phyloP scores from a whole-genome alignment of 2,797 vertebrate genomes.

The Apodemus agrarius region DNA sequence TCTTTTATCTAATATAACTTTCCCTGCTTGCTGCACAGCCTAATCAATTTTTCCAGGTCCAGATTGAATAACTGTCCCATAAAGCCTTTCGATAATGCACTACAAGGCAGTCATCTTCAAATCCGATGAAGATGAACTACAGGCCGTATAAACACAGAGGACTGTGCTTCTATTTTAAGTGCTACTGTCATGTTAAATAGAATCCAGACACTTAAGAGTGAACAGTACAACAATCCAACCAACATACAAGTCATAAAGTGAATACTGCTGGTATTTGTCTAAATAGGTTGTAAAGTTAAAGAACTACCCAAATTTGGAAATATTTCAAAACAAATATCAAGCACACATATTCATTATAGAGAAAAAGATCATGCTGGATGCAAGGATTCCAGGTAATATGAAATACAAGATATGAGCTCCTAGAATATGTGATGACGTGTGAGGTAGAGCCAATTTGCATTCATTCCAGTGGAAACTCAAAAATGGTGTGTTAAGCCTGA shows the following conservation, averaged over 20 bases:
- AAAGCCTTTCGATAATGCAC: not conserved
- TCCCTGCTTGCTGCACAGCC: not conserved
- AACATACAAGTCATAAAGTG: not conserved
- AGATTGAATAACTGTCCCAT: not conserved
- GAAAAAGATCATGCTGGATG: not conserved
- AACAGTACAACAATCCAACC: not conserved
- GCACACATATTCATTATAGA: not conserved
- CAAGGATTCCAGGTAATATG: not conserved
- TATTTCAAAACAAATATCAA: conserved; percentile 33
- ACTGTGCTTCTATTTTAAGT: conserved; percentile 22
- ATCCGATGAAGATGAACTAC: not conserved
- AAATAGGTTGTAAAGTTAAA: not conserved
- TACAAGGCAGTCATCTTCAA: not conserved
- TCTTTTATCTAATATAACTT: not conserved
- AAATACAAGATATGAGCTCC: not conserved
- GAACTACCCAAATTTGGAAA: not conserved
- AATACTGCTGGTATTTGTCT: conserved; percentile 51
- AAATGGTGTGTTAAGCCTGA: not conserved
- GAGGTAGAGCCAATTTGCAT: not conserved
- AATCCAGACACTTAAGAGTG: not conserved
- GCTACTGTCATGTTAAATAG: not conserved
- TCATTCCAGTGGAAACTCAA: not conserved
- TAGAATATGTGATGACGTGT: not conserved
- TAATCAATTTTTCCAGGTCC: not conserved
- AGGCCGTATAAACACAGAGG: not conserved